Percentiles rank a stretch among this genome's conserved stretches.
phyloP scores from a whole-genome alignment of 2,113 vertebrate genomes.

The Nyctereutes procyonoides region DNA sequence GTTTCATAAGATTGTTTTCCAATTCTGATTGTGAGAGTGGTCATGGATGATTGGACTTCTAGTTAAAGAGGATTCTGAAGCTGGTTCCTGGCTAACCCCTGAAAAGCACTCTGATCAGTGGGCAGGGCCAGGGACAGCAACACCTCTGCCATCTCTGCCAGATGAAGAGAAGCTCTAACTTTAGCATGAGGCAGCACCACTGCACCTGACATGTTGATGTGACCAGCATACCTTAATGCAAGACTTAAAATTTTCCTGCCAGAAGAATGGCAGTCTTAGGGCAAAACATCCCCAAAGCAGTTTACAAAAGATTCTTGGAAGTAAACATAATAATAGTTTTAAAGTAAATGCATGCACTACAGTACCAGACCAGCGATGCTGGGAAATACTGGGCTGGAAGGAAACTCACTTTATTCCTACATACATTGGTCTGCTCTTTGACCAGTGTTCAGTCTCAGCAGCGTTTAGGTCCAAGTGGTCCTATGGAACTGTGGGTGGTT shows the following conservation, averaged over 20 bases:
- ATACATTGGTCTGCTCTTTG: neutral
- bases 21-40: neutral
- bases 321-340: constrained; percentile 40
- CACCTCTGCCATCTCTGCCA: neutral
- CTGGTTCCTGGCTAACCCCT: constrained; percentile 20
- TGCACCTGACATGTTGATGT: constrained; percentile 2
- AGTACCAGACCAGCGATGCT: neutral
- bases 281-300: constrained; percentile 19
- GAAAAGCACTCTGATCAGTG: neutral
- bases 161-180: constrained; percentile 6
- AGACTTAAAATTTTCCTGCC: constrained; percentile 30
- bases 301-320: neutral
- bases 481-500: neutral
- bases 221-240: neutral
- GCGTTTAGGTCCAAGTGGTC: neutral
- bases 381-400: constrained; percentile 33
- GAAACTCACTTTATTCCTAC: constrained; percentile 16
- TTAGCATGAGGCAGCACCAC: neutral
- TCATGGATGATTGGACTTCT: constrained; percentile 28
- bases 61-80: constrained; percentile 33
- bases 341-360: neutral
- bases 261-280: constrained; percentile 9
- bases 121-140: neutral
- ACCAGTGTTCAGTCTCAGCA: neutral
- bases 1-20: constrained; percentile 48